Base-by-base conservation (phyloP, 2,888 invertebrate species). In the Protodeltote pygarga region DNA sequence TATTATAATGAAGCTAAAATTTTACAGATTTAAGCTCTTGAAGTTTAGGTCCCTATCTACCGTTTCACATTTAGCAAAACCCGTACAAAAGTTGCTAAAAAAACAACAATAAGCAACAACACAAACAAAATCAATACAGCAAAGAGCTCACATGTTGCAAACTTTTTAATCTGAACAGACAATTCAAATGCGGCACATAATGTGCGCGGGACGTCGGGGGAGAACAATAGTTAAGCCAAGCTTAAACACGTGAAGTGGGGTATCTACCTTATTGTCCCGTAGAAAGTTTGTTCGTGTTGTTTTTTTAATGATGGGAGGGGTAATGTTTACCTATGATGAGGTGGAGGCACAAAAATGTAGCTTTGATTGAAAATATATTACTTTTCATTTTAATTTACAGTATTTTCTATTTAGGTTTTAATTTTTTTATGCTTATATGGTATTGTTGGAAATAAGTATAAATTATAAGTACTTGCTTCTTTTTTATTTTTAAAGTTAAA, bases 201-300 rank as follows among this genome's bases (percentile, higher is more conserved):
- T 81, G 78, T 62, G 70, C 73, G 71, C 54, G 67, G 63, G 70
- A 63, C 61, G 71, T 61, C 65, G 74, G 72, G 63, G 55, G 68
- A 25, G 59, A 58, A 85, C 85, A 85, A 85, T 85, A 66, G 80
- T 72, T 76, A 77, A 81, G 74, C 80, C 71, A 65, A 71, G 74
- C 73, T 81, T 77, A 78, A 84, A 79, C 77, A 75, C 62, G 60
- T 64, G 68, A 82, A 85, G 83, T 85, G 85, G 82, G 80, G 65
- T 87, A 87, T 86, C 87, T 77, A 63, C 28, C 13, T 35, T 35
- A 41, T 66, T 61, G 64, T 67, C 24, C 11, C 3, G 16, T 10
- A 24, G 17, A 44, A 64, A 68, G 33, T 65, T 65, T 55, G 57
- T 52, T 45, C 29, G 5, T 4, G 19, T 20, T 15, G 38, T 62